A percentile compares a stretch with the other conserved stretches of the same genome.
Evolutionary conservation across 2,113 vertebrate species (phyloP).

Genomic region (Anhinga anhinga): DNA sequence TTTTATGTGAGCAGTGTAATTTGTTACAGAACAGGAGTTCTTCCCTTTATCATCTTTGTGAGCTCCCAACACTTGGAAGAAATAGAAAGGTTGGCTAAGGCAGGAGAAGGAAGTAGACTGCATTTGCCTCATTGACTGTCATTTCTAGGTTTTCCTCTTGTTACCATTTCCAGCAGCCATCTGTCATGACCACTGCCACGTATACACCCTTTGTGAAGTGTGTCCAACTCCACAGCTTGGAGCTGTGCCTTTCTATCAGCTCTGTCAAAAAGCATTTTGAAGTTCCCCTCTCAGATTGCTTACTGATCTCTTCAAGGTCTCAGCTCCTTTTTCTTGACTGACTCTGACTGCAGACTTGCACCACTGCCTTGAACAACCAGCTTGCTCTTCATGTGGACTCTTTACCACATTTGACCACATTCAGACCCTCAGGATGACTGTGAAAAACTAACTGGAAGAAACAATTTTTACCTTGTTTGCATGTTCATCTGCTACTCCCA

Average conservation of each 20-base stretch:
- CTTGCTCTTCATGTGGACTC: background rate
- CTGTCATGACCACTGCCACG: background rate
- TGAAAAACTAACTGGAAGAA: background rate
- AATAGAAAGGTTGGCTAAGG: background rate
- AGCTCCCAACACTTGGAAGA: background rate
- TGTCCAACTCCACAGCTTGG: background rate
- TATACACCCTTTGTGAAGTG: background rate
- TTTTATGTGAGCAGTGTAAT: background rate
- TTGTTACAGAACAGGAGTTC: background rate
- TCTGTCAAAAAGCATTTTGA: background rate
- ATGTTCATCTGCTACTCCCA: background rate
- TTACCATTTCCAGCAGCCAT: slow-evolving; percentile 29
- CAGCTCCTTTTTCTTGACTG: background rate
- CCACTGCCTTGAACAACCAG: background rate
- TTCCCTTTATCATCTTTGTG: background rate
- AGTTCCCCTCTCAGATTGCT: background rate
- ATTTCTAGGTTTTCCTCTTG: background rate
- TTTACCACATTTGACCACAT: background rate
- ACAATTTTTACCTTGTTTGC: background rate
- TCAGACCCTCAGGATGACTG: background rate
- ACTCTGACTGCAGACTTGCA: background rate
- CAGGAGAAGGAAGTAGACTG: background rate
- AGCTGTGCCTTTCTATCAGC: background rate
- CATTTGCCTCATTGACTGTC: background rate
- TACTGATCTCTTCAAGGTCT: background rate